Percentiles rank a stretch among this genome's conserved stretches.
These are phyloP conservation scores for Drosophila paramelanica DNA, from an alignment of 2,888 invertebrate genomes.

Conservation along the genomic window DNA sequence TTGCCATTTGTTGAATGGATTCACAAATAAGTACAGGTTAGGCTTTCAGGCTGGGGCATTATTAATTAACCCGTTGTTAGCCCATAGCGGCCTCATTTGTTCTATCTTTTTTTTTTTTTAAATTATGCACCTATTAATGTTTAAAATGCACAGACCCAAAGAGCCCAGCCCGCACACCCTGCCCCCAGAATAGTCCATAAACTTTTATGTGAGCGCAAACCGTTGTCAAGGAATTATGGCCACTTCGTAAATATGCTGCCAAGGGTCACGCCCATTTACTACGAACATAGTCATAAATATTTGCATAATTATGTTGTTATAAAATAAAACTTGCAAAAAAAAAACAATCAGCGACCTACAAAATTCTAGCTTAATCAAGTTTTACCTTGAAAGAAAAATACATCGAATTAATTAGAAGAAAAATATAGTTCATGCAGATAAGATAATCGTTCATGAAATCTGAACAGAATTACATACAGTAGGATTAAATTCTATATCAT, in stretches of 20 bases:
- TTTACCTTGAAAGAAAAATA: not conserved
- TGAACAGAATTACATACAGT: too few relatives aligned
- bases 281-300: conserved; percentile 47
- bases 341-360: conserved; percentile 13
- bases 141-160: conserved; percentile 64
- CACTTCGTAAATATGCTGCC: conserved; percentile 49
- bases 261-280: conserved; percentile 39
- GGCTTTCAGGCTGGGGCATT: conserved; percentile 54
- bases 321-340: not conserved
- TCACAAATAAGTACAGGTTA: conserved; percentile 62
- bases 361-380: not conserved
- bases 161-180: not conserved
- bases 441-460: too few relatives aligned
- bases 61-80: conserved; percentile 76
- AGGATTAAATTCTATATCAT: too few relatives aligned
- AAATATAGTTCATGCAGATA: too few relatives aligned
- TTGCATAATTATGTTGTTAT: conserved; percentile 47
- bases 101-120: conserved; percentile 57
- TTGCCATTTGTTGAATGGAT: conserved; percentile 68
- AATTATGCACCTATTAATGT: conserved; percentile 79
- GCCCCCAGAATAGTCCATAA: conserved; percentile 48
- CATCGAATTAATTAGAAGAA: too few relatives aligned
- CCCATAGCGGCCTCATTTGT: conserved; percentile 64
- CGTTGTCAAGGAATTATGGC: conserved; percentile 34
- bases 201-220: conserved; percentile 61